Base-by-base conservation (phyloP, 1,140 invertebrate species). In the Laupala kohalensis region DNA sequence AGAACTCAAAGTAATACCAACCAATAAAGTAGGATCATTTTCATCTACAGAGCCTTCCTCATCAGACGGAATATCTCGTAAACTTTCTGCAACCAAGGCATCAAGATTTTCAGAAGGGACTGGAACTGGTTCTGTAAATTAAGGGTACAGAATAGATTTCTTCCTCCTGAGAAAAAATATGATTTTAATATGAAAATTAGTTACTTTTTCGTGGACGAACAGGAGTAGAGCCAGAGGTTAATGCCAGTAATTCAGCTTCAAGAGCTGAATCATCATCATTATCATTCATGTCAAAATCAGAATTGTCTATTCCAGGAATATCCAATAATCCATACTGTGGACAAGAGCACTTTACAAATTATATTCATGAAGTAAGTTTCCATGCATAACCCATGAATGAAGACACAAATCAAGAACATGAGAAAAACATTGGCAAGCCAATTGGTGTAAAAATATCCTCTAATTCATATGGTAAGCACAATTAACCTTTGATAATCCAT, bases 221-320 rank as follows among this genome's bases (percentile, higher is more conserved):
- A 72, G 75, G 75, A 66, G 63, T 67, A 29, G 29, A 76, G 78
- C 86, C 86, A 64, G 86, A 83, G 71, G 89, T 85, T 53, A 96
- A 86, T 5, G 89, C 91, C 67, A 89, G 85, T 69, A 96, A 80
- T 80, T 97, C 94, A 25, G 92, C 92, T 80, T 96, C 94, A 26
- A 96, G 82, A 77, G 93, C 92, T 73, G 88, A 89, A 76, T 88
- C 87, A 70, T 83, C 80, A 75, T 85, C 82, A 74, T 84, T 78
- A 25, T 80, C 82, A 63, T 77, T 75, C 62, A 72, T 73, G 30
- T 81, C 83, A 75, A 86, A 84, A 64, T 83, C 82, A 74, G 78
- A 77, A 28, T 76, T 76, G 75, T 79, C 78, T 13, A 80, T 69
- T 24, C 86, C 84, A 68, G 88, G 86, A 65, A 92, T 85, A 81